Evolutionary conservation across 2,113 vertebrate species (phyloP).

Genomic region (Proteles cristata): DNA sequence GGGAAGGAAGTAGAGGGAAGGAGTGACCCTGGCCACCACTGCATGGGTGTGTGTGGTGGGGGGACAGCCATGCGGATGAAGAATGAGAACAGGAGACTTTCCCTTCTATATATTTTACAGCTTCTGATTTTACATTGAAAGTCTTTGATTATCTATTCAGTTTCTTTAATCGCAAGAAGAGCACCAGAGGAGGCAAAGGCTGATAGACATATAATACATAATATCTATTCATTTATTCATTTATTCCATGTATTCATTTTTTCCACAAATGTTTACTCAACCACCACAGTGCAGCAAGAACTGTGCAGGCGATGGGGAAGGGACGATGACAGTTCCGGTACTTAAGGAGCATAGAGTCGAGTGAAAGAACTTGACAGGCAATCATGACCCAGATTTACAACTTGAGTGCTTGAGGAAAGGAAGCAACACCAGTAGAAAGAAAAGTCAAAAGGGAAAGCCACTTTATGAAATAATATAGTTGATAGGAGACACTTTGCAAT

Average conservation of each 20-base stretch:
- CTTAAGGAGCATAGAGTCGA: neutral
- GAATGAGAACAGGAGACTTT: neutral
- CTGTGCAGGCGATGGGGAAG: neutral
- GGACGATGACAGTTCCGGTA: neutral
- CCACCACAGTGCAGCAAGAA: neutral
- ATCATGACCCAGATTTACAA: conserved; percentile 49
- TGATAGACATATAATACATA: neutral
- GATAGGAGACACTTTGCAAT: neutral
- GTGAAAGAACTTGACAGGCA: conserved; percentile 54
- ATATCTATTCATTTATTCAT: neutral
- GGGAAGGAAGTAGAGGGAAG: neutral
- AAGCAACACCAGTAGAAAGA: neutral
- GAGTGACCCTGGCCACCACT: neutral
- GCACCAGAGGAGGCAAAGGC: conserved; percentile 25
- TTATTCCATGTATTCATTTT: neutral
- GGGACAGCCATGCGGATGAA: accelerated
- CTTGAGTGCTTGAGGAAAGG: neutral
- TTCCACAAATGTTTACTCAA: conserved; percentile 64
- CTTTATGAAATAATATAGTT: conserved; percentile 24
- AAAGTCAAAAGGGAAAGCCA: conserved; percentile 36
- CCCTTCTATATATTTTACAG: neutral
- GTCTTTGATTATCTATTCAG: conserved; percentile 61
- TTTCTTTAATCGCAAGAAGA: conserved; percentile 34
- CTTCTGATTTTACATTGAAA: conserved; percentile 50
- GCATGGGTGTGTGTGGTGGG: accelerated